Evolutionary conservation across 2,797 vertebrate species (phyloP).

Genomic region (Bradypodion ventrale): DNA sequence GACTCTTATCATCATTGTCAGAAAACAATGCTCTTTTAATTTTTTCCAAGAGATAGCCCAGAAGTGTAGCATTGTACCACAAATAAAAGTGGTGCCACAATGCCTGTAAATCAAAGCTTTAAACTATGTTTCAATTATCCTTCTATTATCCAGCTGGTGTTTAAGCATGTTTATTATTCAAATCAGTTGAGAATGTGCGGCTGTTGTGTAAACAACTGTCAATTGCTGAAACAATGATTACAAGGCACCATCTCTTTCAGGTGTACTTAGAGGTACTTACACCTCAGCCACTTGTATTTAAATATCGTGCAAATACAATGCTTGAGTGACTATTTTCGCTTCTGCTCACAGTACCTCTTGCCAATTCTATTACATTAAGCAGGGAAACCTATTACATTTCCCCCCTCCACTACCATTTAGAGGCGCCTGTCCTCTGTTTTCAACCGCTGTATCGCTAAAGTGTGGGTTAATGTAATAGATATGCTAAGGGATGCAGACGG

Average conservation of each 20-base stretch:
- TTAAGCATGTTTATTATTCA: conserved; percentile 90
- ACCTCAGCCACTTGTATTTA: conserved; percentile 90
- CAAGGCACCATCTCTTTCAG: conserved; percentile 86
- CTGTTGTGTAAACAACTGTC: conserved; percentile 87
- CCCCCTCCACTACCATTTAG: conserved; percentile 81
- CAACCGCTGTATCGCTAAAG: conserved; percentile 89
- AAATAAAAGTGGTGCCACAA: conserved; percentile 79
- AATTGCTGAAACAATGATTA: conserved; percentile 94
- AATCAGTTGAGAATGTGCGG: conserved; percentile 86
- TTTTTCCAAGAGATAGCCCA: conserved; percentile 64
- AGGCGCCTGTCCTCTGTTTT: conserved; percentile 87
- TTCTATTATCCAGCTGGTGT: conserved; percentile 93
- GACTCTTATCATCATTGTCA: no score
- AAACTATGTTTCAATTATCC: conserved; percentile 95
- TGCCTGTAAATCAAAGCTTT: conserved; percentile 86
- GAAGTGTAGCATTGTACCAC: conserved; percentile 78
- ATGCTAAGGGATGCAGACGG: conserved; percentile 70
- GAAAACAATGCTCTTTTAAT: conserved; percentile 74
- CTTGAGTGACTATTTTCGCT: conserved; percentile 81
- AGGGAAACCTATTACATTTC: conserved; percentile 92
- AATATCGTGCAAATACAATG: conserved; percentile 94
- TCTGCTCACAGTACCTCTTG: conserved; percentile 82
- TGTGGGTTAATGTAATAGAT: conserved; percentile 84
- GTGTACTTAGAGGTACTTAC: conserved; percentile 86
- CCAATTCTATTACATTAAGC: conserved; percentile 88